A percentile compares a stretch with the other conserved stretches of the same genome.
phyloP scores from a whole-genome alignment of 2,113 vertebrate genomes.

The Mellivora capensis region DNA sequence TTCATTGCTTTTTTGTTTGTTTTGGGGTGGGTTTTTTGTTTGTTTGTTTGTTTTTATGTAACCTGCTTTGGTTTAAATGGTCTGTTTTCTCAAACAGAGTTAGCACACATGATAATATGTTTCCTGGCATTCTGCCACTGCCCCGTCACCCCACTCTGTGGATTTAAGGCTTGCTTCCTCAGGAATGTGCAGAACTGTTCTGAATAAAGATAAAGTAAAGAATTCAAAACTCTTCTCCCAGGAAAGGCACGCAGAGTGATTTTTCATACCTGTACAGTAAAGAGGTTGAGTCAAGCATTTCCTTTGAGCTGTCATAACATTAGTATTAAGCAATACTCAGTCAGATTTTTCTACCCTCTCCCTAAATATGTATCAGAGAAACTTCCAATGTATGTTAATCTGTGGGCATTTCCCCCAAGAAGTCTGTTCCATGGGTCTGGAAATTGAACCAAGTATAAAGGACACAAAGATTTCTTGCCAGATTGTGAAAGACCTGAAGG shows the following conservation, averaged over 20 bases:
- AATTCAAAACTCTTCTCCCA: constrained; percentile 55
- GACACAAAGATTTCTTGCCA: constrained; percentile 3
- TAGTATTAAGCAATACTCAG: background rate
- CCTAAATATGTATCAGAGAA: background rate
- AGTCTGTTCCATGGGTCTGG: background rate
- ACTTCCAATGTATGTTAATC: constrained; percentile 23
- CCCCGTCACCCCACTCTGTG: constrained; percentile 22
- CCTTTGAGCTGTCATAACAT: background rate
- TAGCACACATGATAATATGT: constrained; percentile 33
- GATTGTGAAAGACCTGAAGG: constrained; percentile 20
- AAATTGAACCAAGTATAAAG: constrained; percentile 35
- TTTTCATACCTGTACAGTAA: constrained; percentile 49
- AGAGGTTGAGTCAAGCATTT: constrained; percentile 23
- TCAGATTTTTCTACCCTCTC: background rate
- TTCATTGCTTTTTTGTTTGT: constrained; percentile 26
- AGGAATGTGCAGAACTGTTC: constrained; percentile 56
- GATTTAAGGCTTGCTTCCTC: constrained; percentile 53
- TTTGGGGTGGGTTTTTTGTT: no score
- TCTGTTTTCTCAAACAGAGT: constrained; percentile 47
- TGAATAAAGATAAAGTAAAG: constrained; percentile 56
- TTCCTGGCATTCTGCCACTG: constrained; percentile 49
- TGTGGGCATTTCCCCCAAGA: background rate
- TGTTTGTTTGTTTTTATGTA: constrained; percentile 29
- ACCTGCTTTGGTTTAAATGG: constrained; percentile 44
- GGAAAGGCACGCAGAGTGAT: constrained; percentile 39